Evolutionary conservation across 2,113 vertebrate species (phyloP), one percentile per base, ranked within the genome.

Genomic region (Carassius carassius): DNA sequence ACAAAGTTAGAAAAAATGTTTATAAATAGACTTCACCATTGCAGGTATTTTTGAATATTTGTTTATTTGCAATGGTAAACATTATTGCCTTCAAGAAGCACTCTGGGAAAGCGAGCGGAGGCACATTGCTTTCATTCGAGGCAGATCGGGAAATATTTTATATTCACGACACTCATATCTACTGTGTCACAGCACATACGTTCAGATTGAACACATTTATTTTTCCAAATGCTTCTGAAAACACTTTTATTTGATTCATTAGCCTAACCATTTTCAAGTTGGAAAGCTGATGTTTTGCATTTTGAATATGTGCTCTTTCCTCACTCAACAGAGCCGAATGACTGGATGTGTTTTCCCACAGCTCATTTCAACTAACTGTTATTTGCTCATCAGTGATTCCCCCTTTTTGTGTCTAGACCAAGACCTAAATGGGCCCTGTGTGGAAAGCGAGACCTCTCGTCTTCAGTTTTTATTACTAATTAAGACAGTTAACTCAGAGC

Each of bases 151-250:
- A 54, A 54, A 56, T 72, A 58, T 41, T 82, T 72, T 58, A 82
- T 72, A 72, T 72, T 72, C 49, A 82, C 47, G 17, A 32, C 78
- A 69, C 78, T 80, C 23, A 69, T 47, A 79, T 79, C 21, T 63
- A 35, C 62, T 37, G 63, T 70, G 47, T 54, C 44, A 70, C 14
- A 16, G 1, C 62, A 35, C 3, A n/a, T 60, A 37, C 3, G 1
- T 56, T 63, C 56, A 25, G 56, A 19, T 49, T 47, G 41, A 80
- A 80, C 60, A 47, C 60, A n/a, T 49, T 80, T 23, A 47, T 54
- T 19, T 77, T 29, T 19, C 25, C 49, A 17, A 56, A 17, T 47
- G 60, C 16, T 65, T 41, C 37, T 65, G 8, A 41, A 49, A 80
- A 63, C 8, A 16, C 6, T 19, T 80, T 75, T 51, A 25, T 62